A percentile compares a stretch with the other conserved stretches of the same genome.
These are phyloP conservation scores for Lasioglossum albipes DNA, from an alignment of 1,140 invertebrate genomes.

Conservation along the genomic window DNA sequence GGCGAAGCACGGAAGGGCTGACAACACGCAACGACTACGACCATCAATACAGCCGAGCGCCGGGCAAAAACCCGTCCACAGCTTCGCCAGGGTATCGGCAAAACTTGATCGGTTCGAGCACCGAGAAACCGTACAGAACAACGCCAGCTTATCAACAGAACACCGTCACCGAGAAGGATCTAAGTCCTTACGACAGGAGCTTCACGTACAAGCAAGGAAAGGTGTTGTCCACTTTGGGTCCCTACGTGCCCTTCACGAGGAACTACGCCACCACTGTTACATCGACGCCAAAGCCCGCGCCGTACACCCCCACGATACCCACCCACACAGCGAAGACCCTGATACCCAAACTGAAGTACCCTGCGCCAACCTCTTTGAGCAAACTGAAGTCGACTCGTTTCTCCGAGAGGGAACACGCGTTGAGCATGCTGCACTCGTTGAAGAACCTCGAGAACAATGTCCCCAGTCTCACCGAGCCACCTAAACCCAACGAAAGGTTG, in stretches of 20 bases:
- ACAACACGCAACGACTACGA: neutral
- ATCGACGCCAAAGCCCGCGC: constrained; percentile 62
- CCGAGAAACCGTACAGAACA: constrained; percentile 68
- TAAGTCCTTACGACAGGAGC: constrained; percentile 71
- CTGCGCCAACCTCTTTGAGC: constrained; percentile 23
- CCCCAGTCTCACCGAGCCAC: constrained; percentile 51
- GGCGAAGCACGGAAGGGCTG: neutral
- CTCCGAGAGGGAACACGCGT: constrained; percentile 74
- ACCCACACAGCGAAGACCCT: constrained; percentile 59
- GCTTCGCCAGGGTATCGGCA: constrained; percentile 59
- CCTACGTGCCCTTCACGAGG: constrained; percentile 76
- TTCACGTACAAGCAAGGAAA: constrained; percentile 73
- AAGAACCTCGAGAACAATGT: constrained; percentile 71
- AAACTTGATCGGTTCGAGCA: constrained; percentile 67
- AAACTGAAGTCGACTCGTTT: constrained; percentile 3
- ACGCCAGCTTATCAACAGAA: constrained; percentile 53
- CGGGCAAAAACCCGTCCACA: constrained; percentile 45
- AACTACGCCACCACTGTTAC: constrained; percentile 67
- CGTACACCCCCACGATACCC: constrained; percentile 69
- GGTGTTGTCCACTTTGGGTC: constrained; percentile 70
- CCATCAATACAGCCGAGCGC: constrained; percentile 19
- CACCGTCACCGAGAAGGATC: constrained; percentile 55
- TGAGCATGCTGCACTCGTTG: constrained; percentile 75
- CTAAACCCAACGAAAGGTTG: neutral
- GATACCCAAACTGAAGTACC: constrained; percentile 58